These are phyloP conservation scores for Drosophila mimica DNA, from an alignment of 2,888 invertebrate genomes.

Conservation along the genomic window DNA sequence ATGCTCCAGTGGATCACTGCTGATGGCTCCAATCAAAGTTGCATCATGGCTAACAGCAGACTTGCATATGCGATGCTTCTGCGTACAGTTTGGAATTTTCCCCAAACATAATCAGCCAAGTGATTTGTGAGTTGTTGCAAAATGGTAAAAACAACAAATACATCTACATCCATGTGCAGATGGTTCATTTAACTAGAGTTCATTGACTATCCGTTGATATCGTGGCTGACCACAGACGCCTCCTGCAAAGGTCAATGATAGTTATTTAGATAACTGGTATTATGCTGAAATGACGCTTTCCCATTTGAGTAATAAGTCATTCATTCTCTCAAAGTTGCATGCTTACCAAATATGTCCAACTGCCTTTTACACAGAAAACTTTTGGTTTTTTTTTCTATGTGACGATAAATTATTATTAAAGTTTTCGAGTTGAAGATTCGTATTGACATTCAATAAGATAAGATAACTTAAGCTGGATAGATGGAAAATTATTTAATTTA, in stretches of 20 bases:
- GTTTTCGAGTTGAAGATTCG: background rate
- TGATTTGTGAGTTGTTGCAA: background rate
- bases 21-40: conserved; percentile 23
- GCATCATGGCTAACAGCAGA: conserved; percentile 29
- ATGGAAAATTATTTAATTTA: background rate
- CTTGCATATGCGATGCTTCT: background rate
- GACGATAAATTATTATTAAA: background rate
- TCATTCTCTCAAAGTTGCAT: conserved; percentile 24
- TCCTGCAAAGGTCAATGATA: conserved; percentile 53
- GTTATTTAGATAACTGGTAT: conserved; percentile 39
- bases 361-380: background rate
- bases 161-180: background rate
- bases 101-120: background rate
- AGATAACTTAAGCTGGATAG: background rate
- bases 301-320: conserved; percentile 5
- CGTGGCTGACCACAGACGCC: conserved; percentile 23
- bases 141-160: background rate
- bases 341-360: background rate
- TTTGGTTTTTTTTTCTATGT: no score
- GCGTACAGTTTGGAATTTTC: conserved; percentile 1
- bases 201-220: conserved; percentile 29
- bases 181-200: conserved; percentile 20
- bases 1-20: background rate
- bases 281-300: background rate
- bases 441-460: background rate